Conservation (phyloP, 2,888 invertebrate genomes). For the Penaeus monodon region DNA sequence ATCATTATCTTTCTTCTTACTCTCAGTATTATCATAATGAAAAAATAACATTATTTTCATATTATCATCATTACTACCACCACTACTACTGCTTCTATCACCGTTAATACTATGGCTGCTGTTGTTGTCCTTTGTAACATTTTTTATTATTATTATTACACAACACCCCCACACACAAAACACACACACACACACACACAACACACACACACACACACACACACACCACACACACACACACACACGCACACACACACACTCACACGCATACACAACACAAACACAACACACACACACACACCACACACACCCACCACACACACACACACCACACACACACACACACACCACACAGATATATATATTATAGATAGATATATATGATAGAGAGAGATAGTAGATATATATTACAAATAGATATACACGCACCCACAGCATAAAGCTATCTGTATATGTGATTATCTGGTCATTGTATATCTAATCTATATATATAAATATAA, state of each 20-base stretch:
- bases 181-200: too few relatives aligned
- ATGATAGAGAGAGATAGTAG: too few relatives aligned
- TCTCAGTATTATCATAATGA: too few relatives aligned
- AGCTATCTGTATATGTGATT: too few relatives aligned
- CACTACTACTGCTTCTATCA: not conserved
- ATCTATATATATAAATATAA: too few relatives aligned
- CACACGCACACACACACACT: constrained; percentile 8
- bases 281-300: not conserved
- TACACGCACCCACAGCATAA: too few relatives aligned
- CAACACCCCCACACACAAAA: too few relatives aligned
- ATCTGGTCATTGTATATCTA: too few relatives aligned
- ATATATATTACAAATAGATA: not conserved
- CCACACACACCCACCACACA: not conserved
- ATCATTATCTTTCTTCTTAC: too few relatives aligned
- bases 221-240: constrained; percentile 12
- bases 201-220: constrained; percentile 19
- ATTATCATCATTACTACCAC: not conserved
- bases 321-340: not conserved
- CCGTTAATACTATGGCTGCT: not conserved
- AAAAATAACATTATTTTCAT: too few relatives aligned
- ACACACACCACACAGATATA: not conserved
- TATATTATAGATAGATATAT: not conserved
- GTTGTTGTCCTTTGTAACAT: not conserved
- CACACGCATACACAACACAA: not conserved
- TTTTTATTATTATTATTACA: too few relatives aligned